A percentile compares a stretch with the other conserved stretches of the same genome.
Conservation (phyloP, 2,797 vertebrate genomes). For the Sebastes hubbsi region DNA sequence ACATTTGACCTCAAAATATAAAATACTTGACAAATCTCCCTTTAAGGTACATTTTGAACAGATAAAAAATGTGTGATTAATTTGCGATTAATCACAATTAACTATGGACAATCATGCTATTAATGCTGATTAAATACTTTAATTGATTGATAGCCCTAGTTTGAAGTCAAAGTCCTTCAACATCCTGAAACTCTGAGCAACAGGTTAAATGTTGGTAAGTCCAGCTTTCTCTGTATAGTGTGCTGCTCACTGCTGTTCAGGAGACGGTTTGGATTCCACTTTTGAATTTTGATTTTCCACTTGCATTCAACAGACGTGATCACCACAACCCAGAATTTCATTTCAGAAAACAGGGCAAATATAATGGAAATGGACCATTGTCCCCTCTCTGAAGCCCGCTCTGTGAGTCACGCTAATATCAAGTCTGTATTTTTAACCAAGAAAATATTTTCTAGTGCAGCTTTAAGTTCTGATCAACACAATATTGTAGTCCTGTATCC, state of each 20-base stretch:
- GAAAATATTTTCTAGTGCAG: slow-evolving; percentile 11
- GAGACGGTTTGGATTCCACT: not conserved
- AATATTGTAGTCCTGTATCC: slow-evolving; percentile 18
- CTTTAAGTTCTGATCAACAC: slow-evolving; percentile 37
- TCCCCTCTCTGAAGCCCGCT: not conserved
- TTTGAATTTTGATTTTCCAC: not conserved
- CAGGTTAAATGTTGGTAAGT: not conserved
- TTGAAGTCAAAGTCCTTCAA: not conserved
- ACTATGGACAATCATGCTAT: too few relatives aligned
- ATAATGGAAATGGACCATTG: slow-evolving; percentile 4
- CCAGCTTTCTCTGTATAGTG: not conserved
- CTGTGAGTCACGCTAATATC: not conserved
- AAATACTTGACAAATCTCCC: too few relatives aligned
- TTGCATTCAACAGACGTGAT: not conserved
- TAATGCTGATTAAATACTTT: not conserved
- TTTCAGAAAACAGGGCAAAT: slow-evolving; percentile 6
- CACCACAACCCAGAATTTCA: not conserved
- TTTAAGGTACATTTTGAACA: too few relatives aligned
- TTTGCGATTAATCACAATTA: not conserved
- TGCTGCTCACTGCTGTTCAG: not conserved
- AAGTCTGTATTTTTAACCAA: not conserved
- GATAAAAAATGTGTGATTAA: too few relatives aligned
- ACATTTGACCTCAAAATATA: too few relatives aligned
- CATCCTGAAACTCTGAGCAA: not conserved
- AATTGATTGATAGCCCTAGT: too few relatives aligned